A percentile compares a stretch with the other conserved stretches of the same genome.
These are phyloP conservation scores for Hozukius guyotensis DNA, from an alignment of 2,797 vertebrate species.

Conservation along the genomic window DNA sequence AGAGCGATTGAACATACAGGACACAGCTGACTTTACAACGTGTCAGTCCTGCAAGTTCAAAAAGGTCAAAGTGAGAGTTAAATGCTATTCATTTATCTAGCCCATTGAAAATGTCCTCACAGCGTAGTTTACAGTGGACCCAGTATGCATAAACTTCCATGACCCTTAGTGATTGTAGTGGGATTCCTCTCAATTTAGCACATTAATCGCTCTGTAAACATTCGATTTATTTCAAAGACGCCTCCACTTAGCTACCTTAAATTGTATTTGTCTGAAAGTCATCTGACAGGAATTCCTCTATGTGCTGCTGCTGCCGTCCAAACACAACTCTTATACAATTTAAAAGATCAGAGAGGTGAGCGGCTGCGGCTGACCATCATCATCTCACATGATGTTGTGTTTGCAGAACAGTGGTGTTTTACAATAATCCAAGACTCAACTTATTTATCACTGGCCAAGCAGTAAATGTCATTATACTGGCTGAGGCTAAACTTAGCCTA, in stretches of 20 bases:
- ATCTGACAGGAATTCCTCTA: conserved; percentile 68
- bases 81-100: background rate
- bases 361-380: conserved; percentile 20
- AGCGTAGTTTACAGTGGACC: background rate
- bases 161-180: conserved; percentile 34
- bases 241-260: conserved; percentile 52
- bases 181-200: conserved; percentile 58
- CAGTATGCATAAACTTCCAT: conserved; percentile 26
- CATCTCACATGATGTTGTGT: conserved; percentile 61
- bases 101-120: background rate
- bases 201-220: conserved; percentile 78
- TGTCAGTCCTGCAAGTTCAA: background rate
- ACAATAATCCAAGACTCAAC: conserved; percentile 36
- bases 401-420: conserved; percentile 57
- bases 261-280: conserved; percentile 72
- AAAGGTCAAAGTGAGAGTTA: background rate
- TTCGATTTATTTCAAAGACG: conserved; percentile 78
- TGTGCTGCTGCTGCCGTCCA: conserved; percentile 41
- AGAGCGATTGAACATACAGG: background rate
- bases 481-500: conserved; percentile 16
- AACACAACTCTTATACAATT: conserved; percentile 53
- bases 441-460: conserved; percentile 52
- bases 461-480: conserved; percentile 59
- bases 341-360: conserved; percentile 52
- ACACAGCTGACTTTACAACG: background rate